These are phyloP conservation scores for Fregetta grallaria DNA, from an alignment of 2,113 vertebrate species.

Conservation along the genomic window DNA sequence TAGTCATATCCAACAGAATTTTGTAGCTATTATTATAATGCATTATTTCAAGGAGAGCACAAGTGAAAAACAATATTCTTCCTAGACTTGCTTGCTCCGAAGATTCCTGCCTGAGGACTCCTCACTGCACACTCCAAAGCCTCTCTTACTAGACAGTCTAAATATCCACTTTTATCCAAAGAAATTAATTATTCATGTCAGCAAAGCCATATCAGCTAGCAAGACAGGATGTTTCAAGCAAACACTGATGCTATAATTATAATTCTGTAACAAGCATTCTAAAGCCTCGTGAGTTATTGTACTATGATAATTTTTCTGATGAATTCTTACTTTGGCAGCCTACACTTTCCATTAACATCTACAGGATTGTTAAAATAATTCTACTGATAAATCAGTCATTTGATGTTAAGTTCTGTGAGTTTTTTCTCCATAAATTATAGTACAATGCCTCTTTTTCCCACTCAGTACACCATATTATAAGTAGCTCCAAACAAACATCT, in stretches of 20 bases:
- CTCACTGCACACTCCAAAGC: background rate
- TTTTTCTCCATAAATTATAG: background rate
- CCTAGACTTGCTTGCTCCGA: background rate
- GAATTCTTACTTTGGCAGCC: background rate
- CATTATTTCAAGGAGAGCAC: background rate
- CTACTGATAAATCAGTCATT: background rate
- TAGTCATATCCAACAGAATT: background rate
- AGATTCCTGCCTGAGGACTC: background rate
- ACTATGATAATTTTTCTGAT: background rate
- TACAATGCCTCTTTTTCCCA: background rate
- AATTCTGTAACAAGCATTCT: background rate
- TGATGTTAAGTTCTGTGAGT: background rate
- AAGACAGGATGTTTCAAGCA: background rate
- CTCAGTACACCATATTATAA: background rate
- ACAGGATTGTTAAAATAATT: background rate
- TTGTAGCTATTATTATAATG: background rate
- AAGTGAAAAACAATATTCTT: background rate
- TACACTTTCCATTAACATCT: background rate
- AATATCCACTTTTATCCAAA: background rate
- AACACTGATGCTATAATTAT: background rate
- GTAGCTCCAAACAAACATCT: background rate
- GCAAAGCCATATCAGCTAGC: background rate
- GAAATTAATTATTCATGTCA: slow-evolving; percentile 25
- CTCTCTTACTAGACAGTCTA: background rate
- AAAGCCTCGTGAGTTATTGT: background rate